Base-by-base conservation (phyloP, 2,888 invertebrate genomes). In the Petrolisthes manimaculis region DNA sequence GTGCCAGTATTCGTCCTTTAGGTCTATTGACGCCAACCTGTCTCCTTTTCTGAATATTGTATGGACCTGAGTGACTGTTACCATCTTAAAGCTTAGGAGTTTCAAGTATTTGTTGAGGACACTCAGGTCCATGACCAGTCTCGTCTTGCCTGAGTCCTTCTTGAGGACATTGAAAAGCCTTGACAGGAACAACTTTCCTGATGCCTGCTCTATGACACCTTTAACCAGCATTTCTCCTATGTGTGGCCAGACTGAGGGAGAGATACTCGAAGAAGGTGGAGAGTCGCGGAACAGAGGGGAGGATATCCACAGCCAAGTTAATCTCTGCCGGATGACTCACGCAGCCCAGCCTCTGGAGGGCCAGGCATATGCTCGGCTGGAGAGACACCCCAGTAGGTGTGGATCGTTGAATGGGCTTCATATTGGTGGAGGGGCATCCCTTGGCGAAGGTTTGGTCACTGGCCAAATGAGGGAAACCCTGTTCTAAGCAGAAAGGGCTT, bases 121-220 rank as follows among this genome's bases (percentile, higher is more conserved):
- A 37, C 37, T 37, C n/a, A n/a, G n/a, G n/a, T n/a, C n/a, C n/a
- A n/a, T n/a, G n/a, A n/a, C n/a, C n/a, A n/a, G n/a, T n/a, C n/a
- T n/a, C n/a, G n/a, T n/a, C n/a, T n/a, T n/a, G n/a, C n/a, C n/a
- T n/a, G n/a, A n/a, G n/a, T n/a, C n/a, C n/a, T n/a, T n/a, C 2
- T 37, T 37, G 2, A 2, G 37, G 37, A 37, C 37, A 2, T 37
- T 0, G 37, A 37, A 71, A 5, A 71, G 5, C 24, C 71, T 71
- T 71, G 71, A 71, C 71, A 71, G 71, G 18, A 71, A 71, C 71
- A 71, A 4, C 71, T 71, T 71, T 18, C 71, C 71, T 71, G 71
- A 6, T 2, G 71, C 24, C 24, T n/a, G n/a, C 24, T 71, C 71
- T 71, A 71, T 71, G 71, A 71, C 18, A n/a, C 71, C 71, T 71